Conservation (phyloP, 2,797 vertebrate species). For the Mormyrus proboscirostris region DNA sequence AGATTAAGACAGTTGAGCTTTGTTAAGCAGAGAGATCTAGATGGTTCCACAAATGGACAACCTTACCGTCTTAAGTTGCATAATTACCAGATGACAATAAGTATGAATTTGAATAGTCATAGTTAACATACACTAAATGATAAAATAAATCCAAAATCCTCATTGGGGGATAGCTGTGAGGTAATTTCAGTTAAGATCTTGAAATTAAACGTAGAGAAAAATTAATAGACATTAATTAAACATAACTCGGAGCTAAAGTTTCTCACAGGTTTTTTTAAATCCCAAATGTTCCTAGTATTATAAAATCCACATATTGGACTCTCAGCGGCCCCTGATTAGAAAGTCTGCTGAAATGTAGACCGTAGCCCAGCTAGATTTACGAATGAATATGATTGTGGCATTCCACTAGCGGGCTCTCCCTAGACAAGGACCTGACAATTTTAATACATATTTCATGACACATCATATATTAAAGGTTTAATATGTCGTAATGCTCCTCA, state of each 20-base stretch:
- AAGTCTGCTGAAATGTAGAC: not conserved
- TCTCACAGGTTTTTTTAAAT: slow-evolving; percentile 13
- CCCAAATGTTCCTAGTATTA: not conserved
- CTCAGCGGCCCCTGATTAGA: not conserved
- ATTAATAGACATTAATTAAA: slow-evolving; percentile 28
- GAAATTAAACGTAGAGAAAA: slow-evolving; percentile 35
- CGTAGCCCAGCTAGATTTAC: not conserved
- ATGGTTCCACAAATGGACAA: not conserved
- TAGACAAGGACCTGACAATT: not conserved
- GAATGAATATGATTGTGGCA: not conserved
- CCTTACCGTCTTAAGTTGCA: slow-evolving; percentile 17
- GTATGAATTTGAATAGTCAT: slow-evolving; percentile 21
- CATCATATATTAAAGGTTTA: not conserved
- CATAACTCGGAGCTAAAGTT: slow-evolving; percentile 4
- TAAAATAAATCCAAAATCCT: slow-evolving; percentile 36
- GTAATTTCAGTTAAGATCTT: slow-evolving; percentile 34
- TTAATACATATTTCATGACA: not conserved
- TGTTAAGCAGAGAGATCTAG: not conserved
- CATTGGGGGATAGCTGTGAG: slow-evolving; percentile 23
- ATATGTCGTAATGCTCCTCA: not conserved
- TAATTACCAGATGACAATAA: slow-evolving; percentile 35
- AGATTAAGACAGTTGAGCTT: not conserved
- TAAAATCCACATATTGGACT: slow-evolving; percentile 13
- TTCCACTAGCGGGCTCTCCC: not conserved
- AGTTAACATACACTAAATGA: slow-evolving; percentile 19